phyloP scores from a whole-genome alignment of 2,113 vertebrate genomes.

The Barbus barbus region DNA sequence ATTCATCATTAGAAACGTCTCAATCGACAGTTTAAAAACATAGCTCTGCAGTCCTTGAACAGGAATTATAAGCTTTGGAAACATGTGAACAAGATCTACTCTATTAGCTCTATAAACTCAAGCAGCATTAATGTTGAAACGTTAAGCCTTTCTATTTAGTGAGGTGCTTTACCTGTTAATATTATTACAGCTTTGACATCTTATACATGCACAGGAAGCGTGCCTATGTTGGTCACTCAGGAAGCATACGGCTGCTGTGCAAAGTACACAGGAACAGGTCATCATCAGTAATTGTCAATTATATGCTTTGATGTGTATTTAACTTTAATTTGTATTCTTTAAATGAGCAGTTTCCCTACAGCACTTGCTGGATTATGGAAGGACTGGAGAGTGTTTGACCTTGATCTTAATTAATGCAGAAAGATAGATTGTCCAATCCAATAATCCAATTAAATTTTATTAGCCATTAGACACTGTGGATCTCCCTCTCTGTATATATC shows the following conservation, averaged over 20 bases:
- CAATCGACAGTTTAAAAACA: slow-evolving; percentile 26
- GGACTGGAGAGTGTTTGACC: slow-evolving; percentile 55
- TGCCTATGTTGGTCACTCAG: background rate
- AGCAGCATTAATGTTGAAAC: background rate
- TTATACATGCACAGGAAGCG: background rate
- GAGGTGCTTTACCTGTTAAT: background rate
- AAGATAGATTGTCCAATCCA: slow-evolving; percentile 68
- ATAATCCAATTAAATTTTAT: slow-evolving; percentile 68
- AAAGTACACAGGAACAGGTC: slow-evolving; percentile 15
- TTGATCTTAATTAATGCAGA: slow-evolving; percentile 67
- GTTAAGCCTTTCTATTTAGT: background rate
- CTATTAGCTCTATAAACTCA: slow-evolving; percentile 9
- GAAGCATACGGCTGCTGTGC: background rate
- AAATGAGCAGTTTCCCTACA: slow-evolving; percentile 58
- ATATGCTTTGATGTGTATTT: slow-evolving; percentile 62
- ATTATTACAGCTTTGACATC: background rate
- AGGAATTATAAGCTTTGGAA: slow-evolving; percentile 27
- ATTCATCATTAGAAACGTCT: slow-evolving; percentile 30
- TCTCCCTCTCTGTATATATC: slow-evolving; percentile 4
- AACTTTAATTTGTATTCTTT: slow-evolving; percentile 50
- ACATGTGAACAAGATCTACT: background rate
- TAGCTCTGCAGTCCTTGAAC: slow-evolving; percentile 11
- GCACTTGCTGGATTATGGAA: slow-evolving; percentile 58
- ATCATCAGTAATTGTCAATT: slow-evolving; percentile 56
- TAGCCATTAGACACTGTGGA: slow-evolving; percentile 51